Evolutionary conservation across 1,140 invertebrate genomes (phyloP).

Genomic region (Monomorium pharaonis): DNA sequence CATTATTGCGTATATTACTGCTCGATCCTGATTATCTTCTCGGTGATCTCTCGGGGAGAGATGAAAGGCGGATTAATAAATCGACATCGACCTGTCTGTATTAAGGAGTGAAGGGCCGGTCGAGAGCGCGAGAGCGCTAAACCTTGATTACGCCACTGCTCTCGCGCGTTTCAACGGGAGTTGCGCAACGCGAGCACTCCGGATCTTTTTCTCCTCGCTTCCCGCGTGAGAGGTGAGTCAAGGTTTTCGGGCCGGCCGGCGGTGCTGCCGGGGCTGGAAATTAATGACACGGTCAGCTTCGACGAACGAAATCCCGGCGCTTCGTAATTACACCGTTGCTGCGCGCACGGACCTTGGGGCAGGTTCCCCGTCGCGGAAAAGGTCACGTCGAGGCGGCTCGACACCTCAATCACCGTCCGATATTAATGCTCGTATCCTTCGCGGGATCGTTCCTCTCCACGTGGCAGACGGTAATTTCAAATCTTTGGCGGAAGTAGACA

Average conservation of each 20-base stretch:
- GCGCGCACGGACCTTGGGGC: background rate
- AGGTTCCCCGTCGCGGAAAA: background rate
- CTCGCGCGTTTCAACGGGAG: background rate
- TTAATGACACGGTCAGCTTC: conserved; percentile 29
- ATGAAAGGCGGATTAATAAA: conserved; percentile 22
- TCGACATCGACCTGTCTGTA: conserved; percentile 13
- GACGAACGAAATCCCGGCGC: conserved; percentile 26
- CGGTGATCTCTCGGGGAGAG: background rate
- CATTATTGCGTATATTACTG: background rate
- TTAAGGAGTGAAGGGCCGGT: conserved; percentile 1
- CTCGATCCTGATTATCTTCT: background rate
- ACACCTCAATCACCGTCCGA: background rate
- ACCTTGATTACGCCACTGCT: conserved; percentile 19
- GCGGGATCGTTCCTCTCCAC: background rate
- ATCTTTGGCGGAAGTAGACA: background rate
- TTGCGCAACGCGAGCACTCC: conserved; percentile 20
- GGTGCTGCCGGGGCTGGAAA: conserved; percentile 10
- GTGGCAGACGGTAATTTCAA: background rate
- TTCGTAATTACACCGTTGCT: conserved; percentile 1
- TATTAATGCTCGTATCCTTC: background rate
- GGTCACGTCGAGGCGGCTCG: background rate
- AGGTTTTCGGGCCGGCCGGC: conserved; percentile 35
- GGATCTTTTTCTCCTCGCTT: background rate
- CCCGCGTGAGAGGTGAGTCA: conserved; percentile 23
- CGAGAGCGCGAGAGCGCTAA: background rate